These are phyloP conservation scores for Cylindroiulus punctatus DNA, from an alignment of 2,888 invertebrate species.

Conservation along the genomic window DNA sequence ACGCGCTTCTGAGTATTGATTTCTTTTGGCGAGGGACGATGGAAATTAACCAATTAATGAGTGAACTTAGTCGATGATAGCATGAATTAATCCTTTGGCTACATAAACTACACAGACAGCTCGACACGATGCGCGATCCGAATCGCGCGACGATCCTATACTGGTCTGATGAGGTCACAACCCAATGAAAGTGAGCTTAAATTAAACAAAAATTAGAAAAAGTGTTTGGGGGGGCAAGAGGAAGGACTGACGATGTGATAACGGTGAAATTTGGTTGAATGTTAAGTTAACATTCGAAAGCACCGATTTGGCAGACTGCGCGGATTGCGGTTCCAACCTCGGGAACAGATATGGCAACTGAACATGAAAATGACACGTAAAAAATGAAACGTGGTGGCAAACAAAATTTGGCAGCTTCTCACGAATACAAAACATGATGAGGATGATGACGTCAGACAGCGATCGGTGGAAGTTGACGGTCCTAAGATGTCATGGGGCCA, in stretches of 20 bases:
- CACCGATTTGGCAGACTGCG: slow-evolving; percentile 1
- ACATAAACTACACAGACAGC: slow-evolving; percentile 14
- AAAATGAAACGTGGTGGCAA: neutral
- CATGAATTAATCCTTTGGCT: slow-evolving; percentile 36
- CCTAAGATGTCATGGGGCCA: neutral
- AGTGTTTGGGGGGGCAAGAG: neutral
- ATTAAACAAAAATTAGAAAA: neutral
- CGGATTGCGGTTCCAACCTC: neutral
- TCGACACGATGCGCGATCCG: neutral
- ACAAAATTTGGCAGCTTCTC: slow-evolving; percentile 10
- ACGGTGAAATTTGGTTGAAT: neutral
- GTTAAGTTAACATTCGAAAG: neutral
- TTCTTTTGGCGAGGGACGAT: neutral
- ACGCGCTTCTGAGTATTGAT: slow-evolving; percentile 21
- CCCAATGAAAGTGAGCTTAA: slow-evolving; percentile 30
- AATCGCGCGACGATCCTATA: slow-evolving; percentile 22
- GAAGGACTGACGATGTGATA: neutral
- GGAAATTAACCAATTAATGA: neutral
- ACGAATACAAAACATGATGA: neutral
- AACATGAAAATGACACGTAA: neutral
- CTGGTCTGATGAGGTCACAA: slow-evolving; percentile 37
- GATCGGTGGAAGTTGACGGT: neutral
- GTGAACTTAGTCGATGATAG: neutral
- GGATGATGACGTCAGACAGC: neutral
- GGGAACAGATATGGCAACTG: slow-evolving; percentile 40